Evolutionary conservation across 2,113 vertebrate species (phyloP), one percentile per base, ranked within the genome.

Genomic region (Pagrus major): DNA sequence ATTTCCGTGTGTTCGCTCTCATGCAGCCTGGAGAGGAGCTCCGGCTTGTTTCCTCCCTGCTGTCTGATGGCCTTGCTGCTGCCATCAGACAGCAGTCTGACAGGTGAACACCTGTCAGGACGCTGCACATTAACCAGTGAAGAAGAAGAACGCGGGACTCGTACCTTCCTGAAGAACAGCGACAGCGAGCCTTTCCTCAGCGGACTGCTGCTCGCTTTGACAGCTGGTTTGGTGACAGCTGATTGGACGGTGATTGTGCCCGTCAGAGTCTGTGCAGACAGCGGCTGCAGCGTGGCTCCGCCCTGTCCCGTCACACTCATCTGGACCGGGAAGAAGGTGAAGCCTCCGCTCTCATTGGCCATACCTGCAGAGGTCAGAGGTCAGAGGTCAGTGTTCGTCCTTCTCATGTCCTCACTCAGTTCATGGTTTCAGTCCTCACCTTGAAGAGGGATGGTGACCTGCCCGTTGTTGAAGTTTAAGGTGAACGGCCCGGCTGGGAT

Each of bases 121-220:
- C n/a, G n/a, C n/a, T n/a, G n/a, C n/a, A n/a, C n/a, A n/a, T n/a
- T n/a, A n/a, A n/a, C n/a, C n/a, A n/a, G 15, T 18, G 42, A 46
- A 44, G 20, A 47, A 47, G 46, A 47, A 20, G 16, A 46, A 25
- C 3, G 0, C 18, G 5, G 39, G 25, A 14, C 2, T 12, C 5
- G 5, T 8, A 98, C 98, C 96, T 99, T 99, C 82, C 98, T 96
- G 92, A 98, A 99, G 90, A 99, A 99, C 8, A 99, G 94, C 0
- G 97, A 96, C 84, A 99, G 92, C 4, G 98, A 99, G 9, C 97
- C 97, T 0, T 96, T 98, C 88, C 89, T 96, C 87, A 94, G 96
- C 0, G 96, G 95, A 54, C 87, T 14, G 51, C 60, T 6, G 1
- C 94, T 49, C 0, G 96, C 90, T 10, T 94, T 78, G 83, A 94